phyloP scores from a whole-genome alignment of 2,888 invertebrate species.

The Chrysodeixis includens region DNA sequence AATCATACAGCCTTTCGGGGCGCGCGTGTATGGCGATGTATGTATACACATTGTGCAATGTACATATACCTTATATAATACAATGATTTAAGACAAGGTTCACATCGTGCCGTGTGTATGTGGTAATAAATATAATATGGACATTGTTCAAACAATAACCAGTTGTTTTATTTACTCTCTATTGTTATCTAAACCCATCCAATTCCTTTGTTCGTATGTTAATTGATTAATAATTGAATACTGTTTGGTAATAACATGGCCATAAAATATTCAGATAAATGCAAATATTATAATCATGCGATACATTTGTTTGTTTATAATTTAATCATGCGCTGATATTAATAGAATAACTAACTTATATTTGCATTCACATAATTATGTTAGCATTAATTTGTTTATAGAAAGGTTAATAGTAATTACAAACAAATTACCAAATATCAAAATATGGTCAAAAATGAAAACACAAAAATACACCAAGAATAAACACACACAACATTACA shows the following conservation, averaged over 20 bases:
- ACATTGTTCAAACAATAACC: slow-evolving; percentile 95
- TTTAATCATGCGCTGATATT: background rate
- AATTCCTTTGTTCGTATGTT: slow-evolving; percentile 33
- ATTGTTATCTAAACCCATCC: slow-evolving; percentile 39
- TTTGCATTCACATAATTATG: background rate
- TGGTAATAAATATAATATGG: slow-evolving; percentile 96
- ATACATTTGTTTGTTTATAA: background rate
- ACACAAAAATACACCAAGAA: background rate
- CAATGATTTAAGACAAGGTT: slow-evolving; percentile 95
- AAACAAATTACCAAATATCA: background rate
- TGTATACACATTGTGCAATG: slow-evolving; percentile 92
- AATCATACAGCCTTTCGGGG: slow-evolving; percentile 90
- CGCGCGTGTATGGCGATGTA: slow-evolving; percentile 91
- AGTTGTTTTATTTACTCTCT: slow-evolving; percentile 84
- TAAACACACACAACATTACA: background rate
- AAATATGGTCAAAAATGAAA: background rate
- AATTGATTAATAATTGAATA: slow-evolving; percentile 32
- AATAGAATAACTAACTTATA: background rate
- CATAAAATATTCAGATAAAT: slow-evolving; percentile 37
- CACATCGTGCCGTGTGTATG: slow-evolving; percentile 97
- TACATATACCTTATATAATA: slow-evolving; percentile 92
- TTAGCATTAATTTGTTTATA: background rate
- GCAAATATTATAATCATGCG: background rate
- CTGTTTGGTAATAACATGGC: slow-evolving; percentile 9
- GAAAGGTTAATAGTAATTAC: background rate